Base-by-base conservation (phyloP, 2,113 vertebrate species). In the Scatophagus argus region DNA sequence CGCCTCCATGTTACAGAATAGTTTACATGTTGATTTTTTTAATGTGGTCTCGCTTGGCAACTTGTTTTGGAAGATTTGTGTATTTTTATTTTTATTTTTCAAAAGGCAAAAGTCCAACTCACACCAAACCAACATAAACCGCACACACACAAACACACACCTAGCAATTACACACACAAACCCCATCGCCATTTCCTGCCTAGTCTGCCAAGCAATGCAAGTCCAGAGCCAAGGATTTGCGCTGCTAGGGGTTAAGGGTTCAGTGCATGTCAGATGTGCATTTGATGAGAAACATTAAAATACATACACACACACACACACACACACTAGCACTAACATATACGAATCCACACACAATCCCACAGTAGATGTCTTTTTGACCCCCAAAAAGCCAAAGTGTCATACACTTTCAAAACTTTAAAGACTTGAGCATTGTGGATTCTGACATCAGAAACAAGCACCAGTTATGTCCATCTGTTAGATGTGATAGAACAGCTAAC, bases 151-250 rank as follows among this genome's bases (percentile, higher is more conserved):
- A n/a, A n/a, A n/a, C 52, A 71, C 58, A 81, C 69, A 84, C 82
- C 64, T 60, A 81, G 62, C 59, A 87, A 72, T 56, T 65, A 71
- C 74, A 78, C 43, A 68, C 29, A 62, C 31, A 61, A 38, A 60
- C 31, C 60, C 65, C 14, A 47, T 25, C 74, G 83, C 78, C 63
- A 56, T 81, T 89, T 89, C 87, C 84, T 83, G 54, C 62, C 64
- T 66, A 47, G 67, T 25, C 79, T 92, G 91, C 91, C 94, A 94
- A 92, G 71, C 68, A 83, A 76, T 4, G 60, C 41, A 49, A 31
- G 39, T 76, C 74, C 76, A 21, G 54, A 88, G 89, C 91, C 93
- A 93, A 85, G 78, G 59, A 75, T 81, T 71, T 81, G 70, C 59
- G 82, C 73, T 58, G 67, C 74, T 49, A 82, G 69, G 62, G 87